A percentile compares a stretch with the other conserved stretches of the same genome.
Conservation (phyloP, 2,888 invertebrate genomes). For the Limnephilus rhombicus region DNA sequence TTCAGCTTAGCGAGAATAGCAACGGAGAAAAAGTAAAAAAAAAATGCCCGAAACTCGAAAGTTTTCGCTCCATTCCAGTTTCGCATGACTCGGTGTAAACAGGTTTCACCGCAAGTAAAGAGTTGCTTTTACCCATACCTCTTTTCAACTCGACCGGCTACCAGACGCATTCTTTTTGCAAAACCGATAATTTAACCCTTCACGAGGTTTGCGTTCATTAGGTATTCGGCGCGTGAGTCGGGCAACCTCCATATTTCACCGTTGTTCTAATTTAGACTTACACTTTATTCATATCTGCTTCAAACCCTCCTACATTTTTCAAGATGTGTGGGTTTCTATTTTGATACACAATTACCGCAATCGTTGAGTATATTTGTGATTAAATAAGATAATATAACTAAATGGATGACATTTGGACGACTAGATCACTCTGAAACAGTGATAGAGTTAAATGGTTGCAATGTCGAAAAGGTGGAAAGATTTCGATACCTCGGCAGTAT, state of each 20-base stretch:
- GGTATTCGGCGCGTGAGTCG: neutral
- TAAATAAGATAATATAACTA: neutral
- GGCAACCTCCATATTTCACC: neutral
- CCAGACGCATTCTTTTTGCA: conserved; percentile 13
- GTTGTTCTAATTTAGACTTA: neutral
- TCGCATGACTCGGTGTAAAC: conserved; percentile 10
- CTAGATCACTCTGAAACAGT: too few relatives aligned
- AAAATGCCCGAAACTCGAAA: neutral
- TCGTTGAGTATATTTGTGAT: too few relatives aligned
- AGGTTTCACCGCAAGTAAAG: neutral
- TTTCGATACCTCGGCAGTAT: too few relatives aligned
- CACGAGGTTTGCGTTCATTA: conserved; percentile 7
- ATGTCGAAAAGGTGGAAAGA: too few relatives aligned
- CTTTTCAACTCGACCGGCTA: neutral
- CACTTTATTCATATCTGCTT: neutral
- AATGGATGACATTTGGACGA: too few relatives aligned
- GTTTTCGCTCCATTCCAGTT: conserved; percentile 17
- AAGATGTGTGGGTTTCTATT: neutral
- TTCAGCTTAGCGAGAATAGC: neutral
- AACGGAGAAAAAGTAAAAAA: conserved; percentile 12
- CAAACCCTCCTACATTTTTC: neutral
- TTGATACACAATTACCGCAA: neutral
- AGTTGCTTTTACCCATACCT: neutral
- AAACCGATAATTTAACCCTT: conserved; percentile 27
- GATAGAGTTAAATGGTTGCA: too few relatives aligned